Percentiles rank a stretch among this genome's conserved stretches.
phyloP scores from a whole-genome alignment of 2,113 vertebrate genomes.

The Leptodactylus fuscus region DNA sequence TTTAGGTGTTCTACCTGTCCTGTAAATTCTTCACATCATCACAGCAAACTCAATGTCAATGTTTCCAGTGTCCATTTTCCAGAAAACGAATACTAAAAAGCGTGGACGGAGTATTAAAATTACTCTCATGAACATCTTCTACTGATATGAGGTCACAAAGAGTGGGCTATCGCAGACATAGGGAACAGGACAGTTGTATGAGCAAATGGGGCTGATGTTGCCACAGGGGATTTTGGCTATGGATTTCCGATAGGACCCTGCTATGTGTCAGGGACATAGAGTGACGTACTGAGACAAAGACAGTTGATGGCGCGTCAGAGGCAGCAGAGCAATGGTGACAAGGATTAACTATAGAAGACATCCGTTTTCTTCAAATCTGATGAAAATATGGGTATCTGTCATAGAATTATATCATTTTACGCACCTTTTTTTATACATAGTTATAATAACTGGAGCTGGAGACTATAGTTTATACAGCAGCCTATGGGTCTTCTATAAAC shows the following conservation, averaged over 20 bases:
- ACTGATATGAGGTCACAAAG: conserved; percentile 25
- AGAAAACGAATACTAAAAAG: conserved; percentile 57
- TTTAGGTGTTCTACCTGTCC: background rate
- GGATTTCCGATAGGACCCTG: conserved; percentile 56
- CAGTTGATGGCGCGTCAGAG: background rate
- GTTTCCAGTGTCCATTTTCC: conserved; percentile 60
- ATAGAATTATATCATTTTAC: background rate
- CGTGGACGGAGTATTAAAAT: conserved; percentile 54
- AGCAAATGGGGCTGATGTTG: conserved; percentile 39
- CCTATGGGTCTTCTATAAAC: background rate
- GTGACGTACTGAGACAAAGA: conserved; percentile 8
- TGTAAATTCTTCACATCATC: conserved; percentile 40
- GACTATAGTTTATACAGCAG: no score
- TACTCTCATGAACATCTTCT: conserved; percentile 58
- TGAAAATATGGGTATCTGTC: background rate
- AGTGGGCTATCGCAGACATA: background rate
- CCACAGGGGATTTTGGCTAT: conserved; percentile 33
- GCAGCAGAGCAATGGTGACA: background rate
- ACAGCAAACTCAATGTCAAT: conserved; percentile 58
- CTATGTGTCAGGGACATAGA: conserved; percentile 48
- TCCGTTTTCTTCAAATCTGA: background rate
- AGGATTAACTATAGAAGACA: background rate
- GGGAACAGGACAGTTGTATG: background rate
- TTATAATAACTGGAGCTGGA: no score
- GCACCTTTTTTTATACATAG: no score